Evolutionary conservation across 2,113 vertebrate species (phyloP).

Genomic region (Porphyrio hochstetteri): DNA sequence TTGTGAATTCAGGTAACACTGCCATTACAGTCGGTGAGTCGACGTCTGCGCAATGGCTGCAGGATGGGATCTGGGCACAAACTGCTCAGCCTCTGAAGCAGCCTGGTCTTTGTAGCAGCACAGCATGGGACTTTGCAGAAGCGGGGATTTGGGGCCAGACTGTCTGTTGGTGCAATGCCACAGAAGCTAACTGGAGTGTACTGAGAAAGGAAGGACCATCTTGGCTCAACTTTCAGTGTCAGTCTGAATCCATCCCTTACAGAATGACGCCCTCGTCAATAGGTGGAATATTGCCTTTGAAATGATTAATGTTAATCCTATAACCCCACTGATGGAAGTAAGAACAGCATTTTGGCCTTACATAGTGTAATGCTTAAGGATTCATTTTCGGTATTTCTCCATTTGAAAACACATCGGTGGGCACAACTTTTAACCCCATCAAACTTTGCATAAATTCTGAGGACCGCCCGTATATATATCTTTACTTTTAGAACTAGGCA

Average conservation of each 20-base stretch:
- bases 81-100: background rate
- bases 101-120: background rate
- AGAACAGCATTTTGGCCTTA: background rate
- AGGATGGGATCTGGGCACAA: background rate
- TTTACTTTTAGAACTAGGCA: background rate
- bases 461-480: background rate
- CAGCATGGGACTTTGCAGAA: background rate
- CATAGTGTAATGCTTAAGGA: background rate
- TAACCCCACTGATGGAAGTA: background rate
- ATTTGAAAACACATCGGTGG: background rate
- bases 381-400: background rate
- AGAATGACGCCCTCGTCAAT: background rate
- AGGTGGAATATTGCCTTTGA: background rate
- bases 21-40: background rate
- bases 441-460: background rate
- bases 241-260: background rate
- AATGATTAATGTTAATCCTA: background rate
- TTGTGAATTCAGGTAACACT: background rate
- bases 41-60: background rate
- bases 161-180: background rate
- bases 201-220: background rate
- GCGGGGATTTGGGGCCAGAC: background rate
- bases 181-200: background rate
- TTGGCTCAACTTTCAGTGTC: background rate
- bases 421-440: background rate